phyloP scores from a whole-genome alignment of 2,797 vertebrate species.

The Sus cebifrons region DNA sequence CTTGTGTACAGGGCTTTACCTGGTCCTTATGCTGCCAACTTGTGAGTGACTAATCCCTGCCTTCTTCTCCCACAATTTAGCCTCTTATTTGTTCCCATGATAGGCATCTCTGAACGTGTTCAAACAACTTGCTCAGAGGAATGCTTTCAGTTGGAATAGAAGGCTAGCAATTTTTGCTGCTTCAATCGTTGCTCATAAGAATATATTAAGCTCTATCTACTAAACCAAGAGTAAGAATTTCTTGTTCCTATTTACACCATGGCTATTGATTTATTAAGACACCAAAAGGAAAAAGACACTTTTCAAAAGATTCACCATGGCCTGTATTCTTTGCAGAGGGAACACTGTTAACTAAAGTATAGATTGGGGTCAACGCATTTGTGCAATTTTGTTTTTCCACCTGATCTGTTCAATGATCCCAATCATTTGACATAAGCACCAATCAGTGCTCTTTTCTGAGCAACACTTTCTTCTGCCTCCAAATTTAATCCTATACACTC shows the following conservation, averaged over 20 bases:
- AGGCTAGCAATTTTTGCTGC: slow-evolving; percentile 75
- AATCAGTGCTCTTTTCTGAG: slow-evolving; percentile 18
- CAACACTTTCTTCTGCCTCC: slow-evolving; percentile 14
- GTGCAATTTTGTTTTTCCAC: not conserved
- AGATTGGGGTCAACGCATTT: not conserved
- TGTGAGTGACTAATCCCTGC: slow-evolving; percentile 76
- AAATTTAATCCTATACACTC: not conserved
- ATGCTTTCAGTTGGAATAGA: slow-evolving; percentile 69
- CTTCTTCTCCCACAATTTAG: slow-evolving; percentile 72
- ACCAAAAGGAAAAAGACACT: not conserved
- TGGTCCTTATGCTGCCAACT: slow-evolving; percentile 30
- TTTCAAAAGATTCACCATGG: not conserved
- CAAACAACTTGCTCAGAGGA: slow-evolving; percentile 75
- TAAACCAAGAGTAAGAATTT: slow-evolving; percentile 63
- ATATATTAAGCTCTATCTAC: slow-evolving; percentile 66
- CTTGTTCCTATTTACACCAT: slow-evolving; percentile 34
- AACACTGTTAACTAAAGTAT: slow-evolving; percentile 22
- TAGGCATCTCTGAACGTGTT: slow-evolving; percentile 79
- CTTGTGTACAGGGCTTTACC: not conserved
- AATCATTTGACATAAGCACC: slow-evolving; percentile 24
- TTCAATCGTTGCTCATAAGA: slow-evolving; percentile 34
- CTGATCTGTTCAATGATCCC: not conserved
- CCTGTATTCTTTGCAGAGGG: not conserved
- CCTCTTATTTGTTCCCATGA: slow-evolving; percentile 61
- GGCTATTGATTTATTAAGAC: slow-evolving; percentile 64